A percentile compares a stretch with the other conserved stretches of the same genome.
These are phyloP conservation scores for Cecidostiba fungosa DNA, from an alignment of 2,888 invertebrate species.

Conservation along the genomic window DNA sequence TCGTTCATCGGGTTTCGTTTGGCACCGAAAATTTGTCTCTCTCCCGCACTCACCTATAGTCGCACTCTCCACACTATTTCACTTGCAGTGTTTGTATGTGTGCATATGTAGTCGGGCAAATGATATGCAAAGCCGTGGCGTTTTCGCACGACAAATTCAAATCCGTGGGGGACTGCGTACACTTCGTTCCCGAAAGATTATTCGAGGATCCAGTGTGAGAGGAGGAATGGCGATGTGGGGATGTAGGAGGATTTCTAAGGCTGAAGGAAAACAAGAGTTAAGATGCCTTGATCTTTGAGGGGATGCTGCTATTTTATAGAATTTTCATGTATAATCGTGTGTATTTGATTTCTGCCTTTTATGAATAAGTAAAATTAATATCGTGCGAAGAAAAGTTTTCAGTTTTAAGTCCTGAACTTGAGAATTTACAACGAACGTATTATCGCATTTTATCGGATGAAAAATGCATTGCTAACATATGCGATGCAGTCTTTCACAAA, in stretches of 20 bases:
- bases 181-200: slow-evolving; percentile 2
- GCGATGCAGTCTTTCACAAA: too few species aligned
- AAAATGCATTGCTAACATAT: too few species aligned
- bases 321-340: neutral
- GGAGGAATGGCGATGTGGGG: neutral
- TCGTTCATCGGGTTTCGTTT: slow-evolving; percentile 17
- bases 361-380: neutral
- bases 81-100: neutral
- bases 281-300: neutral
- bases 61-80: slow-evolving; percentile 21
- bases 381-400: neutral
- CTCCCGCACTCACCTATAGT: neutral
- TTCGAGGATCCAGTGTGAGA: neutral
- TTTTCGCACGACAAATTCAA: slow-evolving; percentile 54
- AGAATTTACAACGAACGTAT: too few species aligned
- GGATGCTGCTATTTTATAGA: neutral
- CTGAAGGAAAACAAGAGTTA: neutral
- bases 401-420: too few species aligned
- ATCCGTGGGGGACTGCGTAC: slow-evolving; percentile 22
- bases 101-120: slow-evolving; percentile 36
- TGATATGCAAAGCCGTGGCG: slow-evolving; percentile 58
- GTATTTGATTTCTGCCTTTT: neutral
- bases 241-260: slow-evolving; percentile 16
- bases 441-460: too few species aligned
- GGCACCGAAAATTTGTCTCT: slow-evolving; percentile 29